These are phyloP conservation scores for Oreotrochilus melanogaster DNA, from an alignment of 2,113 vertebrate species.

Conservation along the genomic window DNA sequence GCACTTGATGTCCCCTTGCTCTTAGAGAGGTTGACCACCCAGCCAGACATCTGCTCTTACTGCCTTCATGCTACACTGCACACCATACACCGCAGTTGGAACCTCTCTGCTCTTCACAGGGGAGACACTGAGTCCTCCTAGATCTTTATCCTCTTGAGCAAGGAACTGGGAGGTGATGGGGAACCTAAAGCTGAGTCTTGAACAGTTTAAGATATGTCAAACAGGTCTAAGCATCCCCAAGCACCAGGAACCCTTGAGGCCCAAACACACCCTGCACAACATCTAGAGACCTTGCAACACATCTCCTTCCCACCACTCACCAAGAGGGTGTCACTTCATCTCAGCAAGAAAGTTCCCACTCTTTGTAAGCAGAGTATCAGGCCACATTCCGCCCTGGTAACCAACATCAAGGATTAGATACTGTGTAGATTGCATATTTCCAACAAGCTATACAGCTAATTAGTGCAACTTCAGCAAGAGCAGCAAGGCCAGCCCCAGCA, in stretches of 20 bases:
- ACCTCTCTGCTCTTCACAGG: background rate
- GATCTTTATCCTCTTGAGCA: background rate
- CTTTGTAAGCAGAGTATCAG: background rate
- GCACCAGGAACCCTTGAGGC: background rate
- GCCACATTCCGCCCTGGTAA: background rate
- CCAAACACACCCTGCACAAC: background rate
- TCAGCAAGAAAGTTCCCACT: background rate
- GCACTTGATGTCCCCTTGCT: background rate
- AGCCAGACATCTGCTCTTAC: background rate
- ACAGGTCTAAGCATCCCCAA: background rate
- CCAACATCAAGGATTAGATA: conserved; percentile 21
- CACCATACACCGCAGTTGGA: background rate
- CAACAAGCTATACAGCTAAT: conserved; percentile 21
- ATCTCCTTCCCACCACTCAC: background rate
- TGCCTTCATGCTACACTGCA: rapidly evolving
- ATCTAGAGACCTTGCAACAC: conserved; percentile 26
- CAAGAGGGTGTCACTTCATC: background rate
- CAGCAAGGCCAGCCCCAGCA: background rate
- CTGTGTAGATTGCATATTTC: background rate
- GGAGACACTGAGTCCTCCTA: background rate
- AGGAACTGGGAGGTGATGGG: background rate
- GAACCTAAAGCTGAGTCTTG: background rate
- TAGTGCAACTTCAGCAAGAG: conserved; percentile 51
- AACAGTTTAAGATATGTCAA: background rate
- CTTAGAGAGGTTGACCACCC: background rate